Conservation (phyloP, 2,113 vertebrate genomes). For the Lanius collurio region DNA sequence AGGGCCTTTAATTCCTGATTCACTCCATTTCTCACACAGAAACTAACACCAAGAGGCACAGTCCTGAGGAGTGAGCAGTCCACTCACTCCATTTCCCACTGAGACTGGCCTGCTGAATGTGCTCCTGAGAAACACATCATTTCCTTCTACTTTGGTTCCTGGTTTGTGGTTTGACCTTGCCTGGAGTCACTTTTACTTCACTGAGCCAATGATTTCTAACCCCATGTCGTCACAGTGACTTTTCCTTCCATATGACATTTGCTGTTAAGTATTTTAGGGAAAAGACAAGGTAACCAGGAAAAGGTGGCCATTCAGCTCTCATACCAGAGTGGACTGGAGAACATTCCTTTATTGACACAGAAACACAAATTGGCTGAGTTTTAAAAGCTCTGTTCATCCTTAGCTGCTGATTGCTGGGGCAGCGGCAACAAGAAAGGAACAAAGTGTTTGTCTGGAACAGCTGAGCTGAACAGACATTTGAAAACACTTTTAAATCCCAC, state of each 20-base stretch:
- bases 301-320: neutral
- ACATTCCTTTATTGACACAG: neutral
- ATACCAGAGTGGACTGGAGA: neutral
- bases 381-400: neutral
- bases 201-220: neutral
- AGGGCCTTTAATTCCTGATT: neutral
- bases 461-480: neutral
- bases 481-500: neutral
- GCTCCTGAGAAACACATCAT: neutral
- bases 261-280: neutral
- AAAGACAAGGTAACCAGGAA: neutral
- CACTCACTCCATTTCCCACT: neutral
- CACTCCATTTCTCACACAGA: neutral
- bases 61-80: neutral
- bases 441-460: neutral
- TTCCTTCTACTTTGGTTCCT: neutral
- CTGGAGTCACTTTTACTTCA: neutral
- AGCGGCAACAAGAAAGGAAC: neutral
- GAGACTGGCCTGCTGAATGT: neutral
- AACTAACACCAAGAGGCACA: neutral
- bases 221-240: fast-evolving
- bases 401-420: neutral
- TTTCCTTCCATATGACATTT: neutral
- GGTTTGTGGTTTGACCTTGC: neutral
- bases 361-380: neutral